These are phyloP conservation scores for Syritta pipiens DNA, from an alignment of 2,888 invertebrate genomes.

Conservation along the genomic window DNA sequence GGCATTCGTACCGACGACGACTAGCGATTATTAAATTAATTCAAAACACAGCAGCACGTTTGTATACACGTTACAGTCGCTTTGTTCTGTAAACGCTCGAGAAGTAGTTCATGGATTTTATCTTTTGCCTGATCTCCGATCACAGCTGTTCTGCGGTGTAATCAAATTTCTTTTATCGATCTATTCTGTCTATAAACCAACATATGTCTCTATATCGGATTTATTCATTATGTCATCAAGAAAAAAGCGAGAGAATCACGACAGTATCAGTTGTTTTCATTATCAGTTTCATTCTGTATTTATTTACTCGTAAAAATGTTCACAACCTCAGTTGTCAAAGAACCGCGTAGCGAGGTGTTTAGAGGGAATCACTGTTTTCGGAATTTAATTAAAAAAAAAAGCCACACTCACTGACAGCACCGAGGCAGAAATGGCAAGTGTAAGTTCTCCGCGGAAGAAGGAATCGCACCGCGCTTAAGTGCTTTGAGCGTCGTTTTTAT, in stretches of 20 bases:
- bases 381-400: background rate
- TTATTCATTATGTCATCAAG: slow-evolving; percentile 22
- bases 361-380: background rate
- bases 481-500: slow-evolving; percentile 2
- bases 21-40: slow-evolving; percentile 4
- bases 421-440: slow-evolving; percentile 67
- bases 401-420: background rate
- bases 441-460: slow-evolving; percentile 31
- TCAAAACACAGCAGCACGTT: too few relatives aligned
- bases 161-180: slow-evolving; percentile 23
- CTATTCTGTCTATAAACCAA: background rate
- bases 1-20: too few relatives aligned
- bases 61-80: slow-evolving; percentile 4
- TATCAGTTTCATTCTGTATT: slow-evolving; percentile 31
- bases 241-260: background rate
- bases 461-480: slow-evolving; percentile 8
- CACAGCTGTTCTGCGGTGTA: slow-evolving; percentile 15
- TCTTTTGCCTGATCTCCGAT: background rate
- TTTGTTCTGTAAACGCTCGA: slow-evolving; percentile 5
- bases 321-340: slow-evolving; percentile 32
- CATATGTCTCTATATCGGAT: background rate
- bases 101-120: too few relatives aligned
- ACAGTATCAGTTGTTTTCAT: slow-evolving; percentile 2
- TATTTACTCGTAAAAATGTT: slow-evolving; percentile 6
- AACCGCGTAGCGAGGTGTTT: slow-evolving; percentile 8